Conservation (phyloP, 2,797 vertebrate genomes). For the Mus caroli region DNA sequence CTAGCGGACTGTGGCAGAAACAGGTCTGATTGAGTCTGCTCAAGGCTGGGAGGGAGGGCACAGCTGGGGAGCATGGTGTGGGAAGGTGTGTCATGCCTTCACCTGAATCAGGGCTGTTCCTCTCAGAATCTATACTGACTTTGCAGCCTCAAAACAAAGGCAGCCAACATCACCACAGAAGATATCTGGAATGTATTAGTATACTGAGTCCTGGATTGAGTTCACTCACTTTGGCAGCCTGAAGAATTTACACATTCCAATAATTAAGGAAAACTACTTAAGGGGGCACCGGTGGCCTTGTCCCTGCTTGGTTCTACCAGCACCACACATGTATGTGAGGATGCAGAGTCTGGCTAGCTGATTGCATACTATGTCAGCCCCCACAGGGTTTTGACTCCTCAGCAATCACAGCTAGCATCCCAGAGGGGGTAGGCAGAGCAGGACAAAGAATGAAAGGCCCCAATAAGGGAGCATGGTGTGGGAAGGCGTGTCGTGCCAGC, state of each 20-base stretch:
- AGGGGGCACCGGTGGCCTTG: not conserved
- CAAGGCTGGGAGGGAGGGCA: no score
- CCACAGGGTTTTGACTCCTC: constrained; percentile 48
- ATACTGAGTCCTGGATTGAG: not conserved
- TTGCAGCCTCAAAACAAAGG: not conserved
- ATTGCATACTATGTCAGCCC: not conserved
- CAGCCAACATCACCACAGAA: not conserved
- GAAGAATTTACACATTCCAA: not conserved
- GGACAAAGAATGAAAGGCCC: constrained; percentile 36
- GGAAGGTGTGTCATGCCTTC: not conserved
- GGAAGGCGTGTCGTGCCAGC: not conserved
- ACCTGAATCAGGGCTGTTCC: fast-evolving
- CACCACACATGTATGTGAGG: not conserved
- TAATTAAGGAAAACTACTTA: not conserved
- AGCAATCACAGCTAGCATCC: constrained; percentile 68
- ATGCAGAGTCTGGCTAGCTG: not conserved
- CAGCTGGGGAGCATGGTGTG: constrained; percentile 5
- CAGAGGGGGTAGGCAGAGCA: not conserved
- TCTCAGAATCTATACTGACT: not conserved
- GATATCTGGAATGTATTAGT: not conserved
- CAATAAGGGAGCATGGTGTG: not conserved
- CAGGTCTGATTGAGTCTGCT: no score
- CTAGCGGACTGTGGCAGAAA: no score
- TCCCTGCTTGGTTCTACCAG: not conserved
- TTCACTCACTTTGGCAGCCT: not conserved